phyloP scores from a whole-genome alignment of 2,888 invertebrate genomes.

The Brenthis hecate region DNA sequence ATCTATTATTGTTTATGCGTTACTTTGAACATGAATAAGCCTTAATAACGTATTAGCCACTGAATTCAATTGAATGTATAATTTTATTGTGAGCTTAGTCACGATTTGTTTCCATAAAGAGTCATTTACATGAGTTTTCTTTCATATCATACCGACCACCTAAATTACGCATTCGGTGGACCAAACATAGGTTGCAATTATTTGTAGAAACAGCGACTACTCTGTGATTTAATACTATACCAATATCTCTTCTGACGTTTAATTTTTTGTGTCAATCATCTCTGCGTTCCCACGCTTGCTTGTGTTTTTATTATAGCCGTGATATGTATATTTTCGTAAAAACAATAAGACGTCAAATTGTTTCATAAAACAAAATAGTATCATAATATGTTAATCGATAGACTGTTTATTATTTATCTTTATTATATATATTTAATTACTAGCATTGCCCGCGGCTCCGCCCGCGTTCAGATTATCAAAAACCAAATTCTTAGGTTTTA shows the following conservation, averaged over 20 bases:
- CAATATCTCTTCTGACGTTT: conserved; percentile 12
- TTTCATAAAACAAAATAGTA: no score
- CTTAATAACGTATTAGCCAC: conserved; percentile 63
- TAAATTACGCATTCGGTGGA: conserved; percentile 54
- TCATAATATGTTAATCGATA: not conserved
- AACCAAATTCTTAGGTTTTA: no score
- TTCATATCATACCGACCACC: conserved; percentile 38
- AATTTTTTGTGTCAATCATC: conserved; percentile 17
- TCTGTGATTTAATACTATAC: conserved; percentile 59
- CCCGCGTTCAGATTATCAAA: no score
- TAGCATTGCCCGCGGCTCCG: no score
- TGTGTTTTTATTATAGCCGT: not conserved
- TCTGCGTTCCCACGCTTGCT: conserved; percentile 29
- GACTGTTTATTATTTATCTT: not conserved
- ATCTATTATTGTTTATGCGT: conserved; percentile 47
- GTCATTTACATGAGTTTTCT: conserved; percentile 44
- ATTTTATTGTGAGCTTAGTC: conserved; percentile 65
- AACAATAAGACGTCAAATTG: no score
- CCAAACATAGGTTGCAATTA: conserved; percentile 62
- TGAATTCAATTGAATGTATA: conserved; percentile 59
- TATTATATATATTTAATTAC: not conserved
- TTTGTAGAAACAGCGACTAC: conserved; percentile 52
- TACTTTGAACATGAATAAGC: conserved; percentile 56
- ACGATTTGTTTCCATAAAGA: conserved; percentile 65
- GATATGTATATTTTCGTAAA: no score